These are phyloP conservation scores for Malurus alboscapulatus DNA, from an alignment of 2,113 vertebrate genomes.

Conservation along the genomic window DNA sequence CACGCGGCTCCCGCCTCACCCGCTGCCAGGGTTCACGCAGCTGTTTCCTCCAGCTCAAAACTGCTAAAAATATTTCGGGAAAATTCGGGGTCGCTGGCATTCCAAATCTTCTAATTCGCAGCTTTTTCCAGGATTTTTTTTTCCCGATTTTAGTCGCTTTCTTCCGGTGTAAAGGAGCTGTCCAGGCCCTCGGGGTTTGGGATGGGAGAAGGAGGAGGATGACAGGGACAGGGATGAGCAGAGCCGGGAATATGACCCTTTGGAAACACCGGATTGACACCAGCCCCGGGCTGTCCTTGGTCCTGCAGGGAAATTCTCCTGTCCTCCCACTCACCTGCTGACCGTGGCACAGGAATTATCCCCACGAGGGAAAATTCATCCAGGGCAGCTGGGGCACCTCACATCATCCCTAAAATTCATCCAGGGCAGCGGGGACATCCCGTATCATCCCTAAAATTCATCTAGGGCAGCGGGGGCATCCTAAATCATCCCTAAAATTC, in stretches of 20 bases:
- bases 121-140: background rate
- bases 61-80: background rate
- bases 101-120: background rate
- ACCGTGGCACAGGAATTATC: accelerated
- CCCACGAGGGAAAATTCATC: accelerated
- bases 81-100: background rate
- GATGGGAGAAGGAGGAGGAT: background rate
- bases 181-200: background rate
- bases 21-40: background rate
- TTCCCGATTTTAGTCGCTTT: background rate
- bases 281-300: background rate
- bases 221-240: background rate
- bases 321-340: background rate
- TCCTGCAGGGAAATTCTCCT: background rate
- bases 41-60: background rate
- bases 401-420: too few relatives aligned
- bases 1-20: background rate
- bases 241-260: background rate
- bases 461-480: too few relatives aligned
- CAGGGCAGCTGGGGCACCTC: background rate
- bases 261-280: background rate
- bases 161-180: background rate
- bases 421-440: too few relatives aligned
- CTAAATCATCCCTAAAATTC: background rate
- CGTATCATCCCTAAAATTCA: too few relatives aligned